Percentiles rank a stretch among this genome's conserved stretches.
Conservation (phyloP, 2,888 invertebrate species). For the Zele albiditarsus region DNA sequence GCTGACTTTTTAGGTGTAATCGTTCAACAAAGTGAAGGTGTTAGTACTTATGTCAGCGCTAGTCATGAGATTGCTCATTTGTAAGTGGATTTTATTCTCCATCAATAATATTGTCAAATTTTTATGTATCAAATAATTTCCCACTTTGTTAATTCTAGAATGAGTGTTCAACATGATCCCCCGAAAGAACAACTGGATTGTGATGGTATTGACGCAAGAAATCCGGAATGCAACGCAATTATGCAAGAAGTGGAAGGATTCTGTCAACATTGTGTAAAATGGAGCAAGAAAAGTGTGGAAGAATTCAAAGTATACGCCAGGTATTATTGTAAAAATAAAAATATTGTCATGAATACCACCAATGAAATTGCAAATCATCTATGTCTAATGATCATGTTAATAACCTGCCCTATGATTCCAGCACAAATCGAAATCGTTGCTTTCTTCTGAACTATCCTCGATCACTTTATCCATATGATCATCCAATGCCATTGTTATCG, state of each 20-base stretch:
- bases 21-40: neutral
- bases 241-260: neutral
- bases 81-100: neutral
- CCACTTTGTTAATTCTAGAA: neutral
- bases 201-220: neutral
- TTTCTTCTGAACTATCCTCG: neutral
- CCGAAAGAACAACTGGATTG: neutral
- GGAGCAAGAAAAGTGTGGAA: neutral
- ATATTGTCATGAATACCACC: too few relatives aligned
- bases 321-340: neutral
- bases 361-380: too few relatives aligned
- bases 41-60: neutral
- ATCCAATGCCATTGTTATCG: neutral
- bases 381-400: too few relatives aligned
- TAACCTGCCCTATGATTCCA: neutral
- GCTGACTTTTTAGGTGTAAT: neutral
- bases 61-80: neutral
- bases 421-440: neutral
- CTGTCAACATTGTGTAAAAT: neutral
- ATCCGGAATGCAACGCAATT: neutral
- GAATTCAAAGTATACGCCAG: neutral
- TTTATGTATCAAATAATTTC: too few relatives aligned
- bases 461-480: neutral
- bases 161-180: neutral
- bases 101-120: too few relatives aligned